These are phyloP conservation scores for Hemichromis elongatus DNA, from an alignment of 2,113 vertebrate genomes.

Conservation along the genomic window DNA sequence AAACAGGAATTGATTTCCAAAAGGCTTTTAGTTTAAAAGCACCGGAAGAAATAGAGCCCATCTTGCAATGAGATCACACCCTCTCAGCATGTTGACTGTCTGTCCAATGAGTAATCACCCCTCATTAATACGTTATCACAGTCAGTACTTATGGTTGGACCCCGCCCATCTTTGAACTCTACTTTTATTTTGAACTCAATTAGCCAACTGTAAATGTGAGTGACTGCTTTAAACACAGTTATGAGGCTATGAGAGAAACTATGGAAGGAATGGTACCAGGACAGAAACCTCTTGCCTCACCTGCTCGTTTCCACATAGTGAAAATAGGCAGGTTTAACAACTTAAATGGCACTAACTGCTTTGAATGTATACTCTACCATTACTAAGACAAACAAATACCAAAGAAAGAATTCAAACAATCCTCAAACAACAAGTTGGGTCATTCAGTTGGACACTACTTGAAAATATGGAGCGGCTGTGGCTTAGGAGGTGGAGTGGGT, in stretches of 20 bases:
- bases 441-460: neutral
- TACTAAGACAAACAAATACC: no score
- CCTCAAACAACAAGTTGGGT: no score
- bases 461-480: neutral
- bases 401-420: neutral
- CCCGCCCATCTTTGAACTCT: neutral
- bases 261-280: neutral
- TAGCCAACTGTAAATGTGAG: neutral
- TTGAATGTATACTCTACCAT: no score
- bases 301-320: neutral
- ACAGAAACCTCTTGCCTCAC: neutral
- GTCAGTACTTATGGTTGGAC: neutral
- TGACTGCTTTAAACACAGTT: neutral
- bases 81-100: neutral
- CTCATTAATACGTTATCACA: neutral
- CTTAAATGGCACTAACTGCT: neutral
- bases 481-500: neutral
- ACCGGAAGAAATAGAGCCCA: neutral
- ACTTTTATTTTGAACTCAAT: neutral
- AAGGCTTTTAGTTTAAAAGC: neutral
- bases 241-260: neutral
- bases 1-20: neutral
- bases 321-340: fast-evolving
- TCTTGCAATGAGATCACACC: neutral
- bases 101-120: neutral